These are phyloP conservation scores for Bathynomus jamesi DNA, from an alignment of 1,140 invertebrate species.

Conservation along the genomic window DNA sequence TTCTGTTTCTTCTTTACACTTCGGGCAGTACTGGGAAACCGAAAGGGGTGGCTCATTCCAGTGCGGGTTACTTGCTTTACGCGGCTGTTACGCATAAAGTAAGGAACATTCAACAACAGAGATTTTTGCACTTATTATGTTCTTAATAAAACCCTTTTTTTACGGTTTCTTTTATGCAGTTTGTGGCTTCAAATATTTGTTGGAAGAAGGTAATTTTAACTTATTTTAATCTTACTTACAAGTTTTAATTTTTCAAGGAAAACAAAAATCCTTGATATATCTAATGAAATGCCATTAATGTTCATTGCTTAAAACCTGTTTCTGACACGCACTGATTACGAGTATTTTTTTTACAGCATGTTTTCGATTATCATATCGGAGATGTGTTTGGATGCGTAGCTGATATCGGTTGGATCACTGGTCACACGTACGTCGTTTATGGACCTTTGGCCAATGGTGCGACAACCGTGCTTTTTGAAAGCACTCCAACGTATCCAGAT, in stretches of 20 bases:
- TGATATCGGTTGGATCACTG: slow-evolving; percentile 56
- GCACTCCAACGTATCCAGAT: slow-evolving; percentile 51
- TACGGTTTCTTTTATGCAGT: no score
- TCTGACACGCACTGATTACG: no score
- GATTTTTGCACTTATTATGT: no score
- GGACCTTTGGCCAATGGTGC: slow-evolving; percentile 52
- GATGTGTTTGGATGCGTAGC: slow-evolving; percentile 53
- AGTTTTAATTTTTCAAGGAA: no score
- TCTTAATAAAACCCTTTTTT: no score
- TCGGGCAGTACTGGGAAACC: slow-evolving; percentile 53
- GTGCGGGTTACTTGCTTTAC: slow-evolving; percentile 52
- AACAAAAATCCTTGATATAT: no score
- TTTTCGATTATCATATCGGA: slow-evolving; percentile 48
- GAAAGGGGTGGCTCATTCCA: slow-evolving; percentile 51
- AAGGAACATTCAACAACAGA: no score
- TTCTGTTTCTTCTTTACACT: slow-evolving; percentile 52
- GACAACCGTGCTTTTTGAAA: slow-evolving; percentile 52
- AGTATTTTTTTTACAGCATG: slow-evolving; percentile 40
- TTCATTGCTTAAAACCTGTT: no score
- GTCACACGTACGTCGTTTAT: slow-evolving; percentile 52
- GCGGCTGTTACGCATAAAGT: slow-evolving; percentile 48
- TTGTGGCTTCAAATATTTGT: no score
- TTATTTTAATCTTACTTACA: no score
- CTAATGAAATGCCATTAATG: no score
- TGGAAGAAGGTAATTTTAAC: no score